phyloP scores from a whole-genome alignment of 2,113 vertebrate genomes.

The Origma solitaria region DNA sequence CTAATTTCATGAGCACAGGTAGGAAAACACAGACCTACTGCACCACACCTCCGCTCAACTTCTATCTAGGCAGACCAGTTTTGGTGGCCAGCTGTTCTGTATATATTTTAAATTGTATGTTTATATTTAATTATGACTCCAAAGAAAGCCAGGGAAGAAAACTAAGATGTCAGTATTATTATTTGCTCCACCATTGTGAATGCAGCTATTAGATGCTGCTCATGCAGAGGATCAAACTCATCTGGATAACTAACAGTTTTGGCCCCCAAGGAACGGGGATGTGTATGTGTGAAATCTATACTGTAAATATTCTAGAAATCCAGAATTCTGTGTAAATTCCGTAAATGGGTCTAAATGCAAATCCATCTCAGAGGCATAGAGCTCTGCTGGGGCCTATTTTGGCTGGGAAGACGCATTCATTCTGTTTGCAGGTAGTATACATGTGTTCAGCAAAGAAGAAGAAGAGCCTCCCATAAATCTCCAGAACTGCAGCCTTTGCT shows the following conservation, averaged over 20 bases:
- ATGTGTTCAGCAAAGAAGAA: background rate
- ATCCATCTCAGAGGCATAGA: background rate
- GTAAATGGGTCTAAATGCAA: background rate
- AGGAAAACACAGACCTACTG: background rate
- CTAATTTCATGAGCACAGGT: background rate
- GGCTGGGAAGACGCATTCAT: background rate
- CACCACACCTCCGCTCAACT: background rate
- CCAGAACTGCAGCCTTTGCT: conserved; percentile 5
- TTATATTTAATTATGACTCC: background rate
- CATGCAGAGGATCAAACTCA: background rate
- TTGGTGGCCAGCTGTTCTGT: background rate
- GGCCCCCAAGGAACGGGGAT: background rate
- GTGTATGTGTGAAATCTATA: background rate
- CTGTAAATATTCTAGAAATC: background rate
- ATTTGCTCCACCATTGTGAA: background rate
- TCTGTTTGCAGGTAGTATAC: background rate
- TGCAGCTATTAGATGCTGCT: background rate
- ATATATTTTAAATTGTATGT: background rate
- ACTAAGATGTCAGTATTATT: background rate
- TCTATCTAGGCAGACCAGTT: background rate
- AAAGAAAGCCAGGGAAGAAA: background rate
- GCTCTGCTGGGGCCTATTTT: background rate
- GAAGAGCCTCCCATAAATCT: conserved; percentile 29
- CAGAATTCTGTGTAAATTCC: background rate
- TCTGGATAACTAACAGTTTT: background rate